Conservation (phyloP, 1,140 invertebrate species). For the Trinorchestia longiramus region DNA sequence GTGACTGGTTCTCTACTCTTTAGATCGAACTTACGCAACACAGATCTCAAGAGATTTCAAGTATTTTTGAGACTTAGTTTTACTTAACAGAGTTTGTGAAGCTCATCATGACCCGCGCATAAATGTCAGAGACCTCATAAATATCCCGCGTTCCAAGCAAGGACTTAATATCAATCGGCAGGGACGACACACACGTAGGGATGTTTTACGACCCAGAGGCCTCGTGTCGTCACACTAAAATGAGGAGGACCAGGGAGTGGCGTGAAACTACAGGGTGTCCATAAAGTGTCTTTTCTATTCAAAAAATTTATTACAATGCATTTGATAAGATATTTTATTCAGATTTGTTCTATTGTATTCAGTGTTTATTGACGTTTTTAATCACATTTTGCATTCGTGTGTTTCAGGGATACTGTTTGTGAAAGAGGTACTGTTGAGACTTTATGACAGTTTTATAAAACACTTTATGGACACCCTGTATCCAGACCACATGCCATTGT, state of each 20-base stretch:
- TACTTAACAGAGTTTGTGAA: background rate
- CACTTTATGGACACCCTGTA: too few relatives aligned
- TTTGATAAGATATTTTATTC: too few relatives aligned
- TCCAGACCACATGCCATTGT: too few relatives aligned
- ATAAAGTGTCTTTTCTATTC: too few relatives aligned
- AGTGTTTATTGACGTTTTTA: too few relatives aligned
- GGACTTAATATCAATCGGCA: background rate
- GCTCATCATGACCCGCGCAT: background rate
- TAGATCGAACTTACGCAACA: background rate
- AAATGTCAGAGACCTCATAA: background rate
- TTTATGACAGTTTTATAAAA: too few relatives aligned
- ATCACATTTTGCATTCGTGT: too few relatives aligned
- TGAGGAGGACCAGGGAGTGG: background rate
- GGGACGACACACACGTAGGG: background rate
- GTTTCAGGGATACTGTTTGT: too few relatives aligned
- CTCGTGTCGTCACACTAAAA: background rate
- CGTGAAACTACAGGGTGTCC: too few relatives aligned
- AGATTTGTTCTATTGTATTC: too few relatives aligned
- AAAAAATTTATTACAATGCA: too few relatives aligned
- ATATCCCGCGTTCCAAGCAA: background rate
- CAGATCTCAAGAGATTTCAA: background rate
- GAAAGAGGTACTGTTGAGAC: too few relatives aligned
- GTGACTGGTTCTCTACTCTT: background rate
- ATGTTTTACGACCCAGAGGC: background rate
- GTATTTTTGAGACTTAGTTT: background rate